Evolutionary conservation across 2,888 invertebrate species (phyloP).

Genomic region (Mayetiola destructor): DNA sequence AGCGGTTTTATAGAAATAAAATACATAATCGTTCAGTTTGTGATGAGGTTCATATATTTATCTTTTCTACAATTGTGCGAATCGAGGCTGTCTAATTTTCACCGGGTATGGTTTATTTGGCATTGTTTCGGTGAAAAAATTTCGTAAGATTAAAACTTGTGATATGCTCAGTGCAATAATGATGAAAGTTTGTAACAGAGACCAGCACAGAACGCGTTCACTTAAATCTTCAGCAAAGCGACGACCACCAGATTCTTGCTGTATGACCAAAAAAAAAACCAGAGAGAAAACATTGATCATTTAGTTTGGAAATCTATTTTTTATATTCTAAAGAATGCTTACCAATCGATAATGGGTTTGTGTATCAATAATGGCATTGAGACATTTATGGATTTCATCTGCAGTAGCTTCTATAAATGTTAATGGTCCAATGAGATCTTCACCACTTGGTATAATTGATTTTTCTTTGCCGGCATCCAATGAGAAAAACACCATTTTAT

Average conservation of each 20-base stretch:
- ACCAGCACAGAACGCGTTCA: conserved; percentile 88
- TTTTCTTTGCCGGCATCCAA: conserved; percentile 89
- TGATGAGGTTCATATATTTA: too few species aligned
- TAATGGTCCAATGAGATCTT: conserved; percentile 56
- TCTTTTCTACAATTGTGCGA: too few species aligned
- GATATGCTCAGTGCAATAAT: conserved; percentile 74
- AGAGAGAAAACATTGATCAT: not conserved
- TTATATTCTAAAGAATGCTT: not conserved
- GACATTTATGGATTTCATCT: conserved; percentile 74
- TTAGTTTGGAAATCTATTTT: not conserved
- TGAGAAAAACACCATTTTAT: conserved; percentile 97
- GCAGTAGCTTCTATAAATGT: conserved; percentile 92
- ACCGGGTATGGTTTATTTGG: conserved; percentile 28
- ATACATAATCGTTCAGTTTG: too few species aligned
- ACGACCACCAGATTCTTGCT: conserved; percentile 39
- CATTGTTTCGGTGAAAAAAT: conserved; percentile 71
- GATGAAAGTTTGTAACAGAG: conserved; percentile 71
- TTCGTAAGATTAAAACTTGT: conserved; percentile 81
- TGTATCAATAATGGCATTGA: conserved; percentile 79
- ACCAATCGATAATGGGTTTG: conserved; percentile 88
- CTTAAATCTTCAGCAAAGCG: conserved; percentile 94
- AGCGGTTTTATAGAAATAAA: too few species aligned
- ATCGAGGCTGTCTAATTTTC: too few species aligned
- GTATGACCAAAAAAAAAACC: not conserved
- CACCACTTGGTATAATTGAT: conserved; percentile 58